These are phyloP conservation scores for Tamandua tetradactyla DNA, from an alignment of 2,797 vertebrate species.

Conservation along the genomic window DNA sequence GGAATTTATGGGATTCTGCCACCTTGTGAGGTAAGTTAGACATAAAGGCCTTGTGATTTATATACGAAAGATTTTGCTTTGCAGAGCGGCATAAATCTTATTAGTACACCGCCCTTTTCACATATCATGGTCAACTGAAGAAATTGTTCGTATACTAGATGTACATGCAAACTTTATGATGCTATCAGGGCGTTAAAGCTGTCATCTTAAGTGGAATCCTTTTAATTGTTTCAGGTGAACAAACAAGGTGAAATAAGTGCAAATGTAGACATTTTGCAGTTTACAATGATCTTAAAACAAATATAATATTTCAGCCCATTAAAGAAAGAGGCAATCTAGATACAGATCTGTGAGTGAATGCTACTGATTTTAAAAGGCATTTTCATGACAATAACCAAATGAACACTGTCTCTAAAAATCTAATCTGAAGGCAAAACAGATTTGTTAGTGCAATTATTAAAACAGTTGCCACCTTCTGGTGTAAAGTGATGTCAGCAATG, in stretches of 20 bases:
- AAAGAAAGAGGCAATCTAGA: conserved; percentile 30
- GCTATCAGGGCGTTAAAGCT: not conserved
- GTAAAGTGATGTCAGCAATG: conserved; percentile 77
- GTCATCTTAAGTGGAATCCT: not conserved
- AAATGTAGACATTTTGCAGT: not conserved
- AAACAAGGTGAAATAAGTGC: not conserved
- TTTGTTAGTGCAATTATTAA: conserved; percentile 82
- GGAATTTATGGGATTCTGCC: conserved; percentile 62
- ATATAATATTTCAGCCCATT: not conserved
- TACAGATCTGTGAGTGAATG: conserved; percentile 11
- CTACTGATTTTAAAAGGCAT: conserved; percentile 65
- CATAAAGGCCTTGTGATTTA: conserved; percentile 47
- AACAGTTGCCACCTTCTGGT: conserved; percentile 83
- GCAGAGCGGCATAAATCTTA: conserved; percentile 24
- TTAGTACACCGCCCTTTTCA: not conserved
- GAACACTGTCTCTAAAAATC: conserved; percentile 62
- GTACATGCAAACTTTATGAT: not conserved
- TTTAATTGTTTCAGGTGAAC: not conserved
- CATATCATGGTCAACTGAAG: conserved; percentile 13
- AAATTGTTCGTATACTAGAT: not conserved
- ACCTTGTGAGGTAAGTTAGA: conserved; percentile 49
- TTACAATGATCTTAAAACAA: not conserved
- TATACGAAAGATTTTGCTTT: conserved; percentile 18
- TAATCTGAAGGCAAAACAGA: conserved; percentile 78
- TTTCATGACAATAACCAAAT: conserved; percentile 72